Conservation (phyloP, 1,140 invertebrate genomes). For the Bombus breviceps region DNA sequence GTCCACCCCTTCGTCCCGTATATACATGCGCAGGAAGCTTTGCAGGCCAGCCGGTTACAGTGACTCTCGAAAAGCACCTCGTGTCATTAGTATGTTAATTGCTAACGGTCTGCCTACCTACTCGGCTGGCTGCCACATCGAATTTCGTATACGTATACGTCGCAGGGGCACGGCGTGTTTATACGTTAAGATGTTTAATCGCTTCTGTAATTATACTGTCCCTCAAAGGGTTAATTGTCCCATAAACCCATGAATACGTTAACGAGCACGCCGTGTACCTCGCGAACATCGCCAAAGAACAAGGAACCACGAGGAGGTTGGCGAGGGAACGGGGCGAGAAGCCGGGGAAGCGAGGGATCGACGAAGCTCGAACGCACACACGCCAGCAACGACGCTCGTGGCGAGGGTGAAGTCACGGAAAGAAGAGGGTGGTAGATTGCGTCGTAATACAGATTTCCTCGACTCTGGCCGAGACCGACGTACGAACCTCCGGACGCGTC, state of each 20-base stretch:
- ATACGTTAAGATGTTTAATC: constrained; percentile 83
- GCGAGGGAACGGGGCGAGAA: constrained; percentile 22
- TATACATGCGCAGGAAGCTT: not conserved
- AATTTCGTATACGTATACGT: constrained; percentile 67
- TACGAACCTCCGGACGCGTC: no score
- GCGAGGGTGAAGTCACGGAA: not conserved
- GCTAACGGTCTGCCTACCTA: constrained; percentile 67
- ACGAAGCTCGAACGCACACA: constrained; percentile 3
- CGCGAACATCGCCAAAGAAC: constrained; percentile 72
- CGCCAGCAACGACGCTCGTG: not conserved
- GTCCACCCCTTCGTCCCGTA: not conserved
- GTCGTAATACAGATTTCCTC: constrained; percentile 26
- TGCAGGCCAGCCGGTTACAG: constrained; percentile 57
- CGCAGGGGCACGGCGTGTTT: constrained; percentile 73
- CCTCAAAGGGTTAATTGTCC: constrained; percentile 83
- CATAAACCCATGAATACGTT: constrained; percentile 82
- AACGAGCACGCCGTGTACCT: constrained; percentile 76
- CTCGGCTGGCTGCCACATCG: constrained; percentile 68
- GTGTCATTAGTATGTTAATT: constrained; percentile 76
- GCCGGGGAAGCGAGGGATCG: not conserved
- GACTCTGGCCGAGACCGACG: not conserved
- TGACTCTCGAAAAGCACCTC: constrained; percentile 69
- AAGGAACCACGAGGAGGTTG: constrained; percentile 52
- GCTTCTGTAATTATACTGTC: constrained; percentile 83
- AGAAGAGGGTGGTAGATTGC: constrained; percentile 22